phyloP scores from a whole-genome alignment of 1,140 invertebrate species.

The Augochlora pura region DNA sequence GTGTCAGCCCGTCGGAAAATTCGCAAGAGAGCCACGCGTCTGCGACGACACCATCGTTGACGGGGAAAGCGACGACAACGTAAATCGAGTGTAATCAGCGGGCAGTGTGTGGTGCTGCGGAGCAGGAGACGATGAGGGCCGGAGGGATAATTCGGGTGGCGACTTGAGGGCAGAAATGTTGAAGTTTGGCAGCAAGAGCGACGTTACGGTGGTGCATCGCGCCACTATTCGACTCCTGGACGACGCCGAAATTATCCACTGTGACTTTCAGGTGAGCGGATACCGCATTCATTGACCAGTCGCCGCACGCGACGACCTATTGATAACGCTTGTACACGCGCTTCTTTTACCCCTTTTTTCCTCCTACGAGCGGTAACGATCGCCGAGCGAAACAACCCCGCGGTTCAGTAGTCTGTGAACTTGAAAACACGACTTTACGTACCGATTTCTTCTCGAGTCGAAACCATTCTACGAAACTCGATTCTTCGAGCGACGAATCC shows the following conservation, averaged over 20 bases:
- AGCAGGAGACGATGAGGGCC: constrained; percentile 69
- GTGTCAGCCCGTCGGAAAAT: constrained; percentile 31
- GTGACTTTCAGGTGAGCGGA: constrained; percentile 94
- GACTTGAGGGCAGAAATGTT: constrained; percentile 82
- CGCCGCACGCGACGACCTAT: background rate
- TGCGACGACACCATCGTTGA: constrained; percentile 5
- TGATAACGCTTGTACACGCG: constrained; percentile 26
- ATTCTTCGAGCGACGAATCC: background rate
- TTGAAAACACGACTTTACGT: background rate
- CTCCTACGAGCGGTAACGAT: constrained; percentile 32
- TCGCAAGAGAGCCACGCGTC: constrained; percentile 37
- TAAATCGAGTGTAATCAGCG: constrained; percentile 53
- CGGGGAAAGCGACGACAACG: constrained; percentile 8
- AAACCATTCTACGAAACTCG: too few species aligned
- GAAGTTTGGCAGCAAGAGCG: constrained; percentile 89
- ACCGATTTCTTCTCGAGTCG: background rate
- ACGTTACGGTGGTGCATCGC: constrained; percentile 93
- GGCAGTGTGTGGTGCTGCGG: constrained; percentile 72
- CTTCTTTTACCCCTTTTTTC: constrained; percentile 35
- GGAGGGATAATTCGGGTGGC: constrained; percentile 70
- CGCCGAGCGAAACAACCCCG: background rate
- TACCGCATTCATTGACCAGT: background rate
- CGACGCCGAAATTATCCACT: constrained; percentile 96
- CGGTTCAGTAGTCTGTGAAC: background rate
- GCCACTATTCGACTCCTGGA: constrained; percentile 96